Conservation (phyloP, 30 jellyfish, hydroid and myxozoan genomes). For the Aurelia coerulea region DNA sequence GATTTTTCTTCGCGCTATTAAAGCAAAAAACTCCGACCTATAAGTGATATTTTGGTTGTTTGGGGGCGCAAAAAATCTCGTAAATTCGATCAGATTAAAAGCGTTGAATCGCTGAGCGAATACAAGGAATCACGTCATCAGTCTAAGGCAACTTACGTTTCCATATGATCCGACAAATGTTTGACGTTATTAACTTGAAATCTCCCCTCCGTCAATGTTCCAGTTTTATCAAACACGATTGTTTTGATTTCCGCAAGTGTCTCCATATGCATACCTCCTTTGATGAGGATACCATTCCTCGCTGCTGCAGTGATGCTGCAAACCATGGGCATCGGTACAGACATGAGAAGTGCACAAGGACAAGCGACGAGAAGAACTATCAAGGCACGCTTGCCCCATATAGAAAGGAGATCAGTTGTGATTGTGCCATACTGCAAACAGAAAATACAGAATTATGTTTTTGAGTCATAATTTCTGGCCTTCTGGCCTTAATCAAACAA, state of each 20-base stretch:
- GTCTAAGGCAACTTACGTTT: neutral
- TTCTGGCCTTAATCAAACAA: no score
- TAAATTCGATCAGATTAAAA: no score
- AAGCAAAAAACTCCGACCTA: no score
- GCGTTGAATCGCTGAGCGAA: no score
- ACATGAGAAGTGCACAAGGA: slow-evolving; percentile 89
- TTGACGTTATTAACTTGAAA: slow-evolving; percentile 49
- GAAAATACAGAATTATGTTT: no score
- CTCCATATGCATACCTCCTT: slow-evolving; percentile 73
- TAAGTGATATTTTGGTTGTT: no score
- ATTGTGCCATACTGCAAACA: no score
- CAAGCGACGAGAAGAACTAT: slow-evolving; percentile 69
- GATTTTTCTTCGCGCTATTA: no score
- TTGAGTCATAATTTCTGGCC: no score
- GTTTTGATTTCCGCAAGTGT: slow-evolving; percentile 37
- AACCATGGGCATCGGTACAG: slow-evolving; percentile 72
- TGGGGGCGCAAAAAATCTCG: no score
- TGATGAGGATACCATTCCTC: slow-evolving; percentile 65
- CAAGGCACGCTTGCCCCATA: slow-evolving; percentile 71
- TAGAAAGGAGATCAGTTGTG: neutral
- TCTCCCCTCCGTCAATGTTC: slow-evolving; percentile 86
- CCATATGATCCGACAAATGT: neutral
- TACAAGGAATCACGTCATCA: no score
- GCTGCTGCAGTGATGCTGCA: slow-evolving; percentile 79
- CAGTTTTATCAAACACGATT: slow-evolving; percentile 80